Percentiles rank a stretch among this genome's conserved stretches.
phyloP scores from a whole-genome alignment of 2,888 invertebrate genomes.

The Nymphalis polychloros region DNA sequence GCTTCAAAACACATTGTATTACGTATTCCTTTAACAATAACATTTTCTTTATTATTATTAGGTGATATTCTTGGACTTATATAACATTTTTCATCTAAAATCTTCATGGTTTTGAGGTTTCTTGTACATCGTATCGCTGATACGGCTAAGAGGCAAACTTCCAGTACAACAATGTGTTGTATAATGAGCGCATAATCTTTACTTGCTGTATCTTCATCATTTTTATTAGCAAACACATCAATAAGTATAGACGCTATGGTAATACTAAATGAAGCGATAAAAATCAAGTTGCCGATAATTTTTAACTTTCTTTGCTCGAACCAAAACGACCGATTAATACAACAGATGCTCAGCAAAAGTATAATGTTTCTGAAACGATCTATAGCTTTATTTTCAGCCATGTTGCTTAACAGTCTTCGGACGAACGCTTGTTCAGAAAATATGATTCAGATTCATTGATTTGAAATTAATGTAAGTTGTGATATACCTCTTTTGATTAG shows the following conservation, averaged over 20 bases:
- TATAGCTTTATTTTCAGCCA: conserved; percentile 4
- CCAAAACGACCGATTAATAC: conserved; percentile 57
- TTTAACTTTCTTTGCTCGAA: conserved; percentile 41
- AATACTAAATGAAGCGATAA: conserved; percentile 31
- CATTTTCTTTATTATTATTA: conserved; percentile 40
- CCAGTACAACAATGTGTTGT: conserved; percentile 43
- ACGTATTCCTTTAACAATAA: conserved; percentile 38
- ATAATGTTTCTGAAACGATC: conserved; percentile 36
- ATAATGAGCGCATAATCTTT: conserved; percentile 37
- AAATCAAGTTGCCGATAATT: conserved; percentile 48
- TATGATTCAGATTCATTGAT: too few species aligned
- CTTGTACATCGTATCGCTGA: conserved; percentile 42
- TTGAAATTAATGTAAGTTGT: background rate
- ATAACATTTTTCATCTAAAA: conserved; percentile 55
- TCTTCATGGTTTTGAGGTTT: conserved; percentile 46
- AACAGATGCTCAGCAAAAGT: conserved; percentile 52
- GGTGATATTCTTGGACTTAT: background rate
- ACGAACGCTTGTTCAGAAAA: background rate
- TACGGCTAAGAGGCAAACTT: conserved; percentile 43
- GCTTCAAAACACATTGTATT: conserved; percentile 39
- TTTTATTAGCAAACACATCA: conserved; percentile 40
- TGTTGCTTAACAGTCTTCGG: background rate
- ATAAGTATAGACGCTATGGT: conserved; percentile 36
- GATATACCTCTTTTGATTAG: too few species aligned
- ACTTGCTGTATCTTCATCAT: background rate